Evolutionary conservation across 2,888 invertebrate genomes (phyloP).

Genomic region (Troides oblongomaculatus): DNA sequence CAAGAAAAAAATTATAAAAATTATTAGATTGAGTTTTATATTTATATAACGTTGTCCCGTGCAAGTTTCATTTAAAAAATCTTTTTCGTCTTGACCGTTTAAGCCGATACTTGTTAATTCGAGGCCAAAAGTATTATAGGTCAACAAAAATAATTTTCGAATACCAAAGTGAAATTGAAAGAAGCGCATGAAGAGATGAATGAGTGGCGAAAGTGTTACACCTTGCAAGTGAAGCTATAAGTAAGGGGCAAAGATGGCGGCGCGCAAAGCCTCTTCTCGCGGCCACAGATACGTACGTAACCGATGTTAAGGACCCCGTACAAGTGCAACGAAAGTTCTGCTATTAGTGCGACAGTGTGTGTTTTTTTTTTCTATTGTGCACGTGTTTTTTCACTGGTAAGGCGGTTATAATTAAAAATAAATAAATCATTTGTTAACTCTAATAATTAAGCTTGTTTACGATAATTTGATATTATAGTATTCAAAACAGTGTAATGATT

Average conservation of each 20-base stretch:
- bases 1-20: no score
- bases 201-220: slow-evolving; percentile 73
- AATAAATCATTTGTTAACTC: neutral
- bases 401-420: neutral
- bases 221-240: slow-evolving; percentile 66
- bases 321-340: slow-evolving; percentile 27
- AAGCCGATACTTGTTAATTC: neutral
- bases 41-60: no score
- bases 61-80: no score
- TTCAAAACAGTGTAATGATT: neutral
- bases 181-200: slow-evolving; percentile 44
- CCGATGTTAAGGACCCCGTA: slow-evolving; percentile 25
- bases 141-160: slow-evolving; percentile 27
- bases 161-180: slow-evolving; percentile 40
- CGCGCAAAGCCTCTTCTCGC: slow-evolving; percentile 60
- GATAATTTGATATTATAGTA: neutral
- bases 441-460: neutral
- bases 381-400: slow-evolving; percentile 1
- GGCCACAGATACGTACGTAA: slow-evolving; percentile 29
- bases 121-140: slow-evolving; percentile 6
- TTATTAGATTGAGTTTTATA: no score
- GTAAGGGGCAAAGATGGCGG: slow-evolving; percentile 52
- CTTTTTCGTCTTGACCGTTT: neutral
- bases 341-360: slow-evolving; percentile 32
- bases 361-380: slow-evolving; percentile 1